Conservation (phyloP, 2,888 invertebrate species). For the Watsonalla binaria region DNA sequence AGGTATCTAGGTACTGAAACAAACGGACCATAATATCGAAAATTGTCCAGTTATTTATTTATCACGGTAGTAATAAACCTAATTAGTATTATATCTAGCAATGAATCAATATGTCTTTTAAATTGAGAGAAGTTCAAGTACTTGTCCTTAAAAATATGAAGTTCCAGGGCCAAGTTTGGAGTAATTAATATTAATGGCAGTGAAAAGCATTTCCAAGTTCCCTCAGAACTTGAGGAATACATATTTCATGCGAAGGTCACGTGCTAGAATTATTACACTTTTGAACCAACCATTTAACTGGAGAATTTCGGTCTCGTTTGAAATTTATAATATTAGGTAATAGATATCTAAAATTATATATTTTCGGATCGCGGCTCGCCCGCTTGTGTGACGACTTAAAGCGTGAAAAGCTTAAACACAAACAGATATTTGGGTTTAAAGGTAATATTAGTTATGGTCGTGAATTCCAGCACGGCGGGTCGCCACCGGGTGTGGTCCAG, state of each 20-base stretch:
- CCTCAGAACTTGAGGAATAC: not conserved
- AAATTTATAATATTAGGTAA: not conserved
- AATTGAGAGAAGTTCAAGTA: not conserved
- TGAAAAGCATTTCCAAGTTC: not conserved
- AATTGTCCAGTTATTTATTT: no score
- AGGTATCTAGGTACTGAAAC: no score
- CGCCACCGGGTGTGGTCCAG: slow-evolving; percentile 81
- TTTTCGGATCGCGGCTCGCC: no score
- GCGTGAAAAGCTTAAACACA: not conserved
- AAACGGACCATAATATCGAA: no score
- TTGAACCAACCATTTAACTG: not conserved
- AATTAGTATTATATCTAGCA: no score
- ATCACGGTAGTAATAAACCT: no score
- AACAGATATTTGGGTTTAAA: no score
- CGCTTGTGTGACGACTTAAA: no score
- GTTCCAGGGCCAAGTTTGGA: not conserved
- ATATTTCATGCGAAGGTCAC: not conserved
- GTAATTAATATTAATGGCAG: not conserved
- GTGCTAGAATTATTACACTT: not conserved
- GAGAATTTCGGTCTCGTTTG: not conserved
- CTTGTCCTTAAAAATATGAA: not conserved
- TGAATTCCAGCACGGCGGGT: slow-evolving; percentile 46
- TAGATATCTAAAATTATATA: no score
- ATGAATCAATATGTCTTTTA: no score
- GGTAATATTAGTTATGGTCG: no score